phyloP scores from a whole-genome alignment of 1,140 invertebrate species.

The Pogonus chalceus region DNA sequence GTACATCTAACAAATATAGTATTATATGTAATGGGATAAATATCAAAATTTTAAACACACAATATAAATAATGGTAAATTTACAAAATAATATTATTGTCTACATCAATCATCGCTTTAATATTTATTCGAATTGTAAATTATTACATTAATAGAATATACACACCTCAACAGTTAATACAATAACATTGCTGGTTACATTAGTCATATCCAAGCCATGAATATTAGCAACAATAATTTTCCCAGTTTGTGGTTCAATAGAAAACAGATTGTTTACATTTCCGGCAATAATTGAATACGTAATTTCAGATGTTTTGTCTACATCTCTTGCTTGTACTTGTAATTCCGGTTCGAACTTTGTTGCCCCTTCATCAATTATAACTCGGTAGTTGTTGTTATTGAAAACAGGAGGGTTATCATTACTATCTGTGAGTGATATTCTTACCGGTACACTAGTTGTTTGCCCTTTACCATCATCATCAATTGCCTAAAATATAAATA shows the following conservation, averaged over 20 bases:
- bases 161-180: slow-evolving; percentile 45
- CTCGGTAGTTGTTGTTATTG: slow-evolving; percentile 57
- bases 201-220: slow-evolving; percentile 50
- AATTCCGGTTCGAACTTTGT: slow-evolving; percentile 70
- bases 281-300: slow-evolving; percentile 63
- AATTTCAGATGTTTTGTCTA: slow-evolving; percentile 70
- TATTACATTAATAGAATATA: too few relatives aligned
- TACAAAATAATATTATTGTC: too few relatives aligned
- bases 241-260: slow-evolving; percentile 54
- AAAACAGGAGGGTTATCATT: slow-evolving; percentile 83
- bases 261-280: slow-evolving; percentile 52
- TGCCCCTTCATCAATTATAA: slow-evolving; percentile 74
- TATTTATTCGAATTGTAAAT: too few relatives aligned
- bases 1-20: too few relatives aligned
- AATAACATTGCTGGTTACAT: slow-evolving; percentile 43
- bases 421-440: slow-evolving; percentile 66
- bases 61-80: neutral
- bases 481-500: slow-evolving; percentile 50
- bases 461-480: slow-evolving; percentile 74
- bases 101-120: too few relatives aligned
- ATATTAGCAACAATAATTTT: slow-evolving; percentile 56
- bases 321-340: slow-evolving; percentile 61
- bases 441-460: slow-evolving; percentile 63
- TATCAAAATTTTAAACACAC: too few relatives aligned
- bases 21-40: too few relatives aligned